phyloP scores from a whole-genome alignment of 2,797 vertebrate species.

The Scomberomorus guttatus region DNA sequence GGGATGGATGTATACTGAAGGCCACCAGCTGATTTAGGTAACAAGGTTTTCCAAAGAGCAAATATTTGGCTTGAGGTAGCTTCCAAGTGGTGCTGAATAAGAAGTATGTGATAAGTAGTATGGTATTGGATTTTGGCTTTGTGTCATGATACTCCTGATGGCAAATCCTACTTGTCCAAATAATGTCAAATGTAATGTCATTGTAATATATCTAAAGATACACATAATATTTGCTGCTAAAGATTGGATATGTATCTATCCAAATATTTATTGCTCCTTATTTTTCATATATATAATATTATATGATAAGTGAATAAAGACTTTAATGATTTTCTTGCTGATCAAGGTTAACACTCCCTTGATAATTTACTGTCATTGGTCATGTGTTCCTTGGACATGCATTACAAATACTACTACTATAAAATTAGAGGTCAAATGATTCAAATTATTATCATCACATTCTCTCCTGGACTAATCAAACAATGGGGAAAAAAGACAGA shows the following conservation, averaged over 20 bases:
- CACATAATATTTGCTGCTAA: constrained; percentile 40
- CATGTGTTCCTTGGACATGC: constrained; percentile 89
- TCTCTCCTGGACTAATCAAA: constrained; percentile 92
- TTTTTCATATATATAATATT: constrained; percentile 9
- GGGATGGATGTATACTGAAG: constrained; percentile 76
- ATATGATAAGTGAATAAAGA: constrained; percentile 20
- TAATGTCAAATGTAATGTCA: constrained; percentile 53
- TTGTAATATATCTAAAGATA: constrained; percentile 33
- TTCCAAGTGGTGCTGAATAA: constrained; percentile 63
- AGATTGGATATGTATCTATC: constrained; percentile 23
- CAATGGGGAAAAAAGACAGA: constrained; percentile 87
- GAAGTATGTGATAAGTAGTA: constrained; percentile 54
- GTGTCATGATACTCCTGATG: constrained; percentile 42
- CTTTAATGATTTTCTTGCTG: constrained; percentile 59
- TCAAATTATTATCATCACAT: constrained; percentile 84
- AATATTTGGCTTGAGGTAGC: constrained; percentile 79
- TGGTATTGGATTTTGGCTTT: constrained; percentile 58
- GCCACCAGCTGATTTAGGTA: constrained; percentile 86
- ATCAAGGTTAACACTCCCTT: constrained; percentile 61
- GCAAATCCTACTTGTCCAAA: constrained; percentile 58
- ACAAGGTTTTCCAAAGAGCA: constrained; percentile 85
- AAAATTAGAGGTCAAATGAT: constrained; percentile 90
- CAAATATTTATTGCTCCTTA: constrained; percentile 31
- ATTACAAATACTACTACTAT: constrained; percentile 92
- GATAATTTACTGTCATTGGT: constrained; percentile 87